Base-by-base conservation (phyloP, 2,113 vertebrate genomes). In the Gambusia holbrooki region DNA sequence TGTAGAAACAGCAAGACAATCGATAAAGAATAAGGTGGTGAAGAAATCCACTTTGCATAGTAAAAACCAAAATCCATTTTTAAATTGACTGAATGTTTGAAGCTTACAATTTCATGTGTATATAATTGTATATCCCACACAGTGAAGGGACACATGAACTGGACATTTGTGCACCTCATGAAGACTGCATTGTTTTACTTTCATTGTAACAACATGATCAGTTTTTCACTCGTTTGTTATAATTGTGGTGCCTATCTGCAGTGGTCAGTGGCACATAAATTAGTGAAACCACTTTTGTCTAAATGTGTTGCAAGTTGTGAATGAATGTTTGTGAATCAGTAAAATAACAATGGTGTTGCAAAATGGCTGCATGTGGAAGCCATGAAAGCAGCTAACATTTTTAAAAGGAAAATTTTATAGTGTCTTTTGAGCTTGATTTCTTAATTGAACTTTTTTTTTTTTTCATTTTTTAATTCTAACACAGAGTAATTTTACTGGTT, bases 11-110 rank as follows among this genome's bases (percentile, higher is more conserved):
- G 17, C 17, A 48, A 48, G 45, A 48, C 5, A 48, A 19, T 86
- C 71, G 71, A 82, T 84, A 58, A 58, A 58, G 25, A 58, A n/a
- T n/a, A n/a, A 3, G 51, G 25, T 58, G 51, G 45, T 17, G 45
- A 5, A 17, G 17, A 19, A 17, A 48, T 48, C 15, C 45, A 48
- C 17, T 19, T 58, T 58, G 51, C 7, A 58, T n/a, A 22, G 7
- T n/a, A n/a, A 25, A 58, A 30, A 58, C n/a, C 22, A 58, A 2
- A 58, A 58, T 54, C 25, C 1, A 51, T 51, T 19, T 17, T 22
- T 19, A 51, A 17, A 17, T 11, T 5, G 45, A 19, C 45, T 6
- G 6, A 66, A 32, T 51, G 5, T 2, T 11, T 25, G 40, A 70
- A 2, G 28, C 4, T 10, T 73, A 17, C 51, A 25, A 30, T 42